phyloP scores from a whole-genome alignment of 1,140 invertebrate species.

The Ceratosolen fusciceps region DNA sequence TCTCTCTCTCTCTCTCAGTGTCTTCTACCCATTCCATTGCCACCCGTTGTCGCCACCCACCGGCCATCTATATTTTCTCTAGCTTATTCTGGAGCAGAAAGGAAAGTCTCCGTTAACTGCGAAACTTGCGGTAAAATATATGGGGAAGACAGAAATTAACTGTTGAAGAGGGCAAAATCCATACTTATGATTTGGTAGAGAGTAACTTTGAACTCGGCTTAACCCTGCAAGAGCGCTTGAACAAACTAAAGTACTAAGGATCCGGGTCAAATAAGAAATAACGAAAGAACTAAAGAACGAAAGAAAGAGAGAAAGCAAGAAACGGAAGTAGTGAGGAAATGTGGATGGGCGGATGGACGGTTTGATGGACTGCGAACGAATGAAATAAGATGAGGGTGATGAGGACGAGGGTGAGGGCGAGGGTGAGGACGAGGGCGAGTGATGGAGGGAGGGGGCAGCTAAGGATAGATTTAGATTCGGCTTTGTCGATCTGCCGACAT shows the following conservation, averaged over 20 bases:
- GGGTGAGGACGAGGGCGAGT: background rate
- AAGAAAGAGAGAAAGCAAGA: background rate
- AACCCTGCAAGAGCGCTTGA: conserved; percentile 29
- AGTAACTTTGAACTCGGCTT: conserved; percentile 37
- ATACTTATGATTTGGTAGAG: conserved; percentile 47
- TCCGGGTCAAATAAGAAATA: background rate
- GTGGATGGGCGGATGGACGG: no score
- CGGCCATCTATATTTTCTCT: no score
- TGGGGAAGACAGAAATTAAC: conserved; percentile 35
- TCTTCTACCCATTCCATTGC: no score
- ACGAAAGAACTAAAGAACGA: background rate
- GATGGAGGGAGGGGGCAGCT: no score
- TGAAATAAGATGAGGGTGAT: background rate
- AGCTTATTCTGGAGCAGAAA: conserved; percentile 16
- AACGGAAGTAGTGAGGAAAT: no score
- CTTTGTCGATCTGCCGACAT: no score
- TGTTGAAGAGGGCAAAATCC: conserved; percentile 35
- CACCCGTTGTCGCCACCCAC: no score
- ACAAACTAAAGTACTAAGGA: conserved; percentile 31
- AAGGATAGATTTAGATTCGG: no score
- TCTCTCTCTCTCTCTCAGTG: no score
- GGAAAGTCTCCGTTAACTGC: conserved; percentile 33
- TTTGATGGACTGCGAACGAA: background rate
- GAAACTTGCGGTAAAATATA: conserved; percentile 35
- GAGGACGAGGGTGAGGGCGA: background rate